phyloP scores from a whole-genome alignment of 2,797 vertebrate species.

The Trachops cirrhosus region DNA sequence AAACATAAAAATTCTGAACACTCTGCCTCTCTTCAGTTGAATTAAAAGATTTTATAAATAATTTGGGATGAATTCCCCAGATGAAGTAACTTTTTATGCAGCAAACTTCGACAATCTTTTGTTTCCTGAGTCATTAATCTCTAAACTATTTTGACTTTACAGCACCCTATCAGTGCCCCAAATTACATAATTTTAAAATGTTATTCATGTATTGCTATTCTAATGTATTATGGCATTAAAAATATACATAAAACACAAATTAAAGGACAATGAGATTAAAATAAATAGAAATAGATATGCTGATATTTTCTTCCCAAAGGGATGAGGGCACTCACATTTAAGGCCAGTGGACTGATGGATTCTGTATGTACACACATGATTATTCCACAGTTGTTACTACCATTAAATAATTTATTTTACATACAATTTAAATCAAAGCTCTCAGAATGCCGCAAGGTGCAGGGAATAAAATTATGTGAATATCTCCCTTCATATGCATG shows the following conservation, averaged over 20 bases:
- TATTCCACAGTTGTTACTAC: not conserved
- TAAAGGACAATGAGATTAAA: not conserved
- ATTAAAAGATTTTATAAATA: not conserved
- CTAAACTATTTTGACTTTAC: not conserved
- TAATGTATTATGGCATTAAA: not conserved
- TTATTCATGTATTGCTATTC: not conserved
- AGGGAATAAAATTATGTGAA: conserved; percentile 42
- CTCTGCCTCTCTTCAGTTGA: not conserved
- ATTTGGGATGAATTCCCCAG: not conserved
- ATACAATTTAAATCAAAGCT: conserved; percentile 23
- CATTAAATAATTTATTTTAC: conserved; percentile 41
- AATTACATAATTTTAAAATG: not conserved
- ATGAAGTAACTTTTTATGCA: not conserved
- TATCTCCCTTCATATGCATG: conserved; percentile 4
- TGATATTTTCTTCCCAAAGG: not conserved
- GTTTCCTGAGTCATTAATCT: not conserved
- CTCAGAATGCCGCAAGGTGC: not conserved
- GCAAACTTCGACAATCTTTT: not conserved
- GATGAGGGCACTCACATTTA: not conserved
- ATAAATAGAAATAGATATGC: not conserved
- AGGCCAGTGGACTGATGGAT: not conserved
- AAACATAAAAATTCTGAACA: not conserved
- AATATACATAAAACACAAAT: not conserved
- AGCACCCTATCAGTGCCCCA: not conserved
- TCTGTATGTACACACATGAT: not conserved